These are phyloP conservation scores for Dendrocincla tyrannina DNA, from an alignment of 2,797 vertebrate genomes.

Conservation along the genomic window DNA sequence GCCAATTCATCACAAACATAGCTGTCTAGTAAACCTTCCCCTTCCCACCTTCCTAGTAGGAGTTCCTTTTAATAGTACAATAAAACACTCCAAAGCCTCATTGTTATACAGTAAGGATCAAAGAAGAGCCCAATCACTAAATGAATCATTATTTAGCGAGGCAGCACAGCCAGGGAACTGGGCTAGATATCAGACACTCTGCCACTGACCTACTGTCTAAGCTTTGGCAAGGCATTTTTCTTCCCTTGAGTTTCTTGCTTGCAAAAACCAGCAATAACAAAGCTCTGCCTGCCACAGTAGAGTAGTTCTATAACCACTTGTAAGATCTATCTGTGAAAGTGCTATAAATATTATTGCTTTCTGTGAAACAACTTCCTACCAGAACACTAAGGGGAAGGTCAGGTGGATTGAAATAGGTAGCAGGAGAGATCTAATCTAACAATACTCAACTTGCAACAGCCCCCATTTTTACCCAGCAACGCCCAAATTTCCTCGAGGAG, in stretches of 20 bases:
- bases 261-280: background rate
- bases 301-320: background rate
- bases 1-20: slow-evolving; percentile 28
- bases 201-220: background rate
- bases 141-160: slow-evolving; percentile 51
- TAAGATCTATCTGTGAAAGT: background rate
- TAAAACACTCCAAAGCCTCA: slow-evolving; percentile 64
- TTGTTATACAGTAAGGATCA: slow-evolving; percentile 37
- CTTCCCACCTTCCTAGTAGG: slow-evolving; percentile 44
- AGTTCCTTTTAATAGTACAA: slow-evolving; percentile 63
- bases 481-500: background rate
- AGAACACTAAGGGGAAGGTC: background rate
- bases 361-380: background rate
- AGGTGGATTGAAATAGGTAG: background rate
- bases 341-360: background rate
- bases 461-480: background rate
- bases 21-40: slow-evolving; percentile 35
- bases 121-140: slow-evolving; percentile 54
- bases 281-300: background rate
- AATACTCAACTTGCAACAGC: background rate
- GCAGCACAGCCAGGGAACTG: background rate
- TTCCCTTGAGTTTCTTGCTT: background rate
- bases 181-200: background rate
- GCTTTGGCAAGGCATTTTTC: background rate
- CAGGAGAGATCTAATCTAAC: background rate